These are phyloP conservation scores for Pristionchus maxplancki DNA, from an alignment of 2,888 invertebrate species.

Conservation along the genomic window DNA sequence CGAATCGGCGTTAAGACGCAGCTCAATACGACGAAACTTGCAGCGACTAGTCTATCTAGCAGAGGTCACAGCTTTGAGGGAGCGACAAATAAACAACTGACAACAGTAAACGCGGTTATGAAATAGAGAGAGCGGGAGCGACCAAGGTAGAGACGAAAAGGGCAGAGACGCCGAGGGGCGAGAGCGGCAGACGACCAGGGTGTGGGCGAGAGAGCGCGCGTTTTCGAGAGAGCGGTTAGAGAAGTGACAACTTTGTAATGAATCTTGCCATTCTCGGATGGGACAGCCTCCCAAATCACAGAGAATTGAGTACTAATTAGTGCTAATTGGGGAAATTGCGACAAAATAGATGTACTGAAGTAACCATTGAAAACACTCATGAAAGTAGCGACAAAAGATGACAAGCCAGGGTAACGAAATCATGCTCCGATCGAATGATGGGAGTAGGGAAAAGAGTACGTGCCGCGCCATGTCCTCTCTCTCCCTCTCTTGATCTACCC, in stretches of 20 bases:
- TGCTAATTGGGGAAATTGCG: no score
- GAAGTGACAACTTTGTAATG: not conserved
- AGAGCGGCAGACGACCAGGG: not conserved
- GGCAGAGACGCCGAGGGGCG: not conserved
- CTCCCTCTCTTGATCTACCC: conserved; percentile 13
- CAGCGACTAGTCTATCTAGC: not conserved
- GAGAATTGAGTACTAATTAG: no score
- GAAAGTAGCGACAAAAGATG: no score
- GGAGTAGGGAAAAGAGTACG: not conserved
- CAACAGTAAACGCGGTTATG: no score
- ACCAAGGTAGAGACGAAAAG: not conserved
- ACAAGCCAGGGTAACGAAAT: not conserved
- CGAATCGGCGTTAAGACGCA: not conserved
- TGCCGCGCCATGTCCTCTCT: not conserved
- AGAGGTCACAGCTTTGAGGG: no score
- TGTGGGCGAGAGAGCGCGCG: not conserved
- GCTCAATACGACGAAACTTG: not conserved
- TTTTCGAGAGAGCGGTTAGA: not conserved
- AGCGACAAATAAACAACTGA: not conserved
- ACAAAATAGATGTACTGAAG: no score
- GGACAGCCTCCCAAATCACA: no score
- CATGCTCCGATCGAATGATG: not conserved
- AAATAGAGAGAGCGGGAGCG: not conserved
- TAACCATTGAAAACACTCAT: no score
- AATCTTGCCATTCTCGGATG: no score